Base-by-base conservation (phyloP, 1,140 invertebrate genomes). In the Formica selysi region DNA sequence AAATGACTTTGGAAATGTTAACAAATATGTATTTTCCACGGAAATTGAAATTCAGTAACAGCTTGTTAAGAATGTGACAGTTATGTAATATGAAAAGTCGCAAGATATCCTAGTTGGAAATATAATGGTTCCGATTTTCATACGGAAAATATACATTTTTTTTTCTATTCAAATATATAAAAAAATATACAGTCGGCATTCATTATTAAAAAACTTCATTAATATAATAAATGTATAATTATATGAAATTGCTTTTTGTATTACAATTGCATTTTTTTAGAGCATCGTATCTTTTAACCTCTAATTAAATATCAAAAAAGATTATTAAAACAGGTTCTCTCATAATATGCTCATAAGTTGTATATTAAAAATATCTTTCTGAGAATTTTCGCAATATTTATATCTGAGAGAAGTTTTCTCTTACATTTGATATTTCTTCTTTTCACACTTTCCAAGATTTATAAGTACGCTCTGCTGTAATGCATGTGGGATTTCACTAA, bases 371-470 rank as follows among this genome's bases (percentile, higher is more conserved):
- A 64, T 48, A 32, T 48, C 11, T 79, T 19, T 38, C 41, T 11
- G 26, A 65, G 57, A 78, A 68, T 51, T 80, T 38, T 57, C 38
- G 22, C 67, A 38, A 32, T 38, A 26, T 80, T 80, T 67, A 68
- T 73, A 61, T 70, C 36, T 26, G 32, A 29, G 26, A 48, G 22
- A 79, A n/a, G 7, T 73, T 61, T 68, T 22, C 6, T 38, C 29
- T 51, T 38, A 44, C 38, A 44, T 38, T 32, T 59, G 26, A 22
- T 36, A 1, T 73, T 16, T 44, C 13, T 44, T 44, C 44, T 71
- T 83, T 61, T 83, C 59, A 41, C 10, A 8, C 6, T 13, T 44
- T 26, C 7, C n/a, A 11, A 83, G 68, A 83, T 83, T 83, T 73
- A 83, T 26, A 11, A 8, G 10, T 44, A 11, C 54, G 5, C 1